A percentile compares a stretch with the other conserved stretches of the same genome.
These are phyloP conservation scores for Norana najaformis DNA, from an alignment of 2,888 invertebrate genomes.

Conservation along the genomic window DNA sequence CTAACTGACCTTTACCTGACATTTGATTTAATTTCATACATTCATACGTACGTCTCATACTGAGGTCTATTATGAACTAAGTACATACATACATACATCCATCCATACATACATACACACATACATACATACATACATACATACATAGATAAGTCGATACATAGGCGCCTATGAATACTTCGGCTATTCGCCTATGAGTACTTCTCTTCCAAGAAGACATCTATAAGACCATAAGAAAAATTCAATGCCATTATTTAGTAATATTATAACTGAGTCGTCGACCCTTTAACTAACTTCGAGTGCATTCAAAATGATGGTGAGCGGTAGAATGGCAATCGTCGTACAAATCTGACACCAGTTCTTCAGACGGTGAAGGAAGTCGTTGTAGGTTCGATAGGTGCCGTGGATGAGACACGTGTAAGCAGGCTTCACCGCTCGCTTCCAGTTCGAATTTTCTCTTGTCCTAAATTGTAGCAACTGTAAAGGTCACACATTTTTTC, in stretches of 20 bases:
- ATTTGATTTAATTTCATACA: background rate
- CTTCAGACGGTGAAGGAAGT: conserved; percentile 53
- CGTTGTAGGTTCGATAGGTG: conserved; percentile 56
- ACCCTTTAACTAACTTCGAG: conserved; percentile 47
- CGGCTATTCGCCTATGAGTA: too few relatives aligned
- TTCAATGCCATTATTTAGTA: background rate
- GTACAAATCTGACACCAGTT: conserved; percentile 60
- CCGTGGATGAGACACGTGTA: conserved; percentile 58
- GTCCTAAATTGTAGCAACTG: too few relatives aligned
- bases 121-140: background rate
- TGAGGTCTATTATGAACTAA: too few relatives aligned
- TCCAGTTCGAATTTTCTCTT: conserved; percentile 36
- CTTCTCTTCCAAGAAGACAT: too few relatives aligned
- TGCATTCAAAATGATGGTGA: conserved; percentile 56
- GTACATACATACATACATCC: background rate
- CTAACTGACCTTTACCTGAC: too few relatives aligned
- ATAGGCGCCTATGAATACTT: background rate
- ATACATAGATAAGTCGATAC: background rate
- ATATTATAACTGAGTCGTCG: background rate
- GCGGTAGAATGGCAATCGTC: conserved; percentile 56
- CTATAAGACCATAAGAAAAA: too few relatives aligned
- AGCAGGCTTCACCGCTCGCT: conserved; percentile 52
- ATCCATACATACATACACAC: background rate
- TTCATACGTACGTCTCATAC: too few relatives aligned
- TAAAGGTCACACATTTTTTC: too few relatives aligned